A percentile compares a stretch with the other conserved stretches of the same genome.
phyloP scores from a whole-genome alignment of 2,888 invertebrate species.

The Panzeria rudis region DNA sequence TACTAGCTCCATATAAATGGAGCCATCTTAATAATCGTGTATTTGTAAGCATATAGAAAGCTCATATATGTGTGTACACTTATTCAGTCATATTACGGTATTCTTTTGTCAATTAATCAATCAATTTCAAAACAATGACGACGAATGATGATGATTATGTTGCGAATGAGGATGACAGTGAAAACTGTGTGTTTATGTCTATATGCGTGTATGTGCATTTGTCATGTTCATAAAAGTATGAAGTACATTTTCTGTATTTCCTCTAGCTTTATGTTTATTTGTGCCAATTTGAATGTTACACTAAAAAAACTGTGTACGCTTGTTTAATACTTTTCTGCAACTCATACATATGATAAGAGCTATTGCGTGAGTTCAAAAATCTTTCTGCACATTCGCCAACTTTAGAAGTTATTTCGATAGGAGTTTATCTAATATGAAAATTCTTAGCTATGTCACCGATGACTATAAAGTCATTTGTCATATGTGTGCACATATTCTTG shows the following conservation, averaged over 20 bases:
- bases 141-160: slow-evolving; percentile 49
- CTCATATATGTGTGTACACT: slow-evolving; percentile 10
- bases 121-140: slow-evolving; percentile 76
- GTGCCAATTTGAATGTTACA: slow-evolving; percentile 6
- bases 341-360: not conserved
- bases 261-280: slow-evolving; percentile 33
- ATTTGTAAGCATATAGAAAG: not conserved
- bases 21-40: not conserved
- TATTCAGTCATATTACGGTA: slow-evolving; percentile 76
- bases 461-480: no score
- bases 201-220: slow-evolving; percentile 18
- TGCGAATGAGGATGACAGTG: slow-evolving; percentile 50
- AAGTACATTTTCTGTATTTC: slow-evolving; percentile 41
- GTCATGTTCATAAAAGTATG: slow-evolving; percentile 38
- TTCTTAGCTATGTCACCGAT: no score
- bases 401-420: no score
- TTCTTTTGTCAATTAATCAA: slow-evolving; percentile 81
- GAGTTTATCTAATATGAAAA: no score
- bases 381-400: no score
- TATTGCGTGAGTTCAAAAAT: not conserved
- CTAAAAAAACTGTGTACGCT: not conserved
- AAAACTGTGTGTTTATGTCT: slow-evolving; percentile 36
- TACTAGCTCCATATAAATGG: not conserved
- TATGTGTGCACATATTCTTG: no score
- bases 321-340: no score